Evolutionary conservation across 2,888 invertebrate genomes (phyloP).

Genomic region (Amphiduros pacificus): DNA sequence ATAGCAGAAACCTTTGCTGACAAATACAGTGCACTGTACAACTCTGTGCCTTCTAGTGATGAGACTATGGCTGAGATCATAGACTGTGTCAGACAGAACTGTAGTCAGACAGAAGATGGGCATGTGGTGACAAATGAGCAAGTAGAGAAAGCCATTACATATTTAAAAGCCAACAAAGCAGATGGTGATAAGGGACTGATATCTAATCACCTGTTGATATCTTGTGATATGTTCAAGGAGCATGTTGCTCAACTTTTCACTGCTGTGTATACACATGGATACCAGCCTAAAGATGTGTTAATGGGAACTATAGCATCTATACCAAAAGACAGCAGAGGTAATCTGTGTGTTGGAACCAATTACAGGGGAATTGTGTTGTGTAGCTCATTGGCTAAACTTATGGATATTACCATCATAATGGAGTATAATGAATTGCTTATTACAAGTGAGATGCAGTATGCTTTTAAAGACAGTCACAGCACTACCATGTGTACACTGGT

Average conservation of each 20-base stretch:
- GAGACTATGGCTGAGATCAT: background rate
- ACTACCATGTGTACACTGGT: background rate
- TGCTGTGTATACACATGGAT: slow-evolving; percentile 2
- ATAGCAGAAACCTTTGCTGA: background rate
- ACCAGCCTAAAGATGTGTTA: background rate
- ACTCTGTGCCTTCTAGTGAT: background rate
- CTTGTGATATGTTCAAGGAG: background rate
- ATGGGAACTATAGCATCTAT: background rate
- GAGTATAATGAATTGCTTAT: background rate
- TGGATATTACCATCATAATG: background rate
- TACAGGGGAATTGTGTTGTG: background rate
- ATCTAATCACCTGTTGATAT: slow-evolving; percentile 2
- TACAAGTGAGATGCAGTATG: slow-evolving; percentile 2
- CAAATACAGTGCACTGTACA: background rate
- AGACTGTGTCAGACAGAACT: background rate
- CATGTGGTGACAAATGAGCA: background rate
- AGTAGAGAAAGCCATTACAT: background rate
- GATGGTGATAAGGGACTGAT: background rate
- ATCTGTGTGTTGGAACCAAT: background rate
- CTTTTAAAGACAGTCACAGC: background rate
- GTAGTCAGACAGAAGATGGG: too few relatives aligned
- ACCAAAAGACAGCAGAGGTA: background rate
- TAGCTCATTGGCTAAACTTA: background rate
- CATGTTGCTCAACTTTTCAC: background rate
- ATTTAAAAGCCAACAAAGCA: background rate